A percentile compares a stretch with the other conserved stretches of the same genome.
Conservation (phyloP, 2,113 vertebrate species). For the Athene noctua region DNA sequence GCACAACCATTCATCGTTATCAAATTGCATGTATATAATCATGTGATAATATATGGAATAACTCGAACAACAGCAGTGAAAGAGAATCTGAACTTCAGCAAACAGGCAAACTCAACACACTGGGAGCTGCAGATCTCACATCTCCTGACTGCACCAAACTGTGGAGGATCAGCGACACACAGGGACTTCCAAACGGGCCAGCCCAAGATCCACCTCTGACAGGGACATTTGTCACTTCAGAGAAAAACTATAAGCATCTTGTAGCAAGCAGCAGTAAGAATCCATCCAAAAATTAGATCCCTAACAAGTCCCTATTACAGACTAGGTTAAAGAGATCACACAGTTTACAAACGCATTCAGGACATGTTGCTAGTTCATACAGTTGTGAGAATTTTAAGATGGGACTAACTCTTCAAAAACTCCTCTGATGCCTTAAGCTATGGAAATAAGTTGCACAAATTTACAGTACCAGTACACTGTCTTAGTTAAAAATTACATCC, state of each 20-base stretch:
- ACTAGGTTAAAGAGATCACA: background rate
- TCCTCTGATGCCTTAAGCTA: background rate
- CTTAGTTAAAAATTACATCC: background rate
- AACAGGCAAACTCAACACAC: accelerated
- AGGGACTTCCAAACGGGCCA: background rate
- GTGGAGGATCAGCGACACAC: accelerated
- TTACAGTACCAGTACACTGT: background rate
- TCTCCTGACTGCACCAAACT: background rate
- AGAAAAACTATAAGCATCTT: background rate
- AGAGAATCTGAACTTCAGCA: background rate
- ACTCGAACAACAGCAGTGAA: background rate
- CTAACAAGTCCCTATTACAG: background rate
- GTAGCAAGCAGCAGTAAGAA: background rate
- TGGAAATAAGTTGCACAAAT: background rate
- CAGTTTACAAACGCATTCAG: background rate
- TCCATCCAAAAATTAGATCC: background rate
- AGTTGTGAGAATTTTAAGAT: background rate
- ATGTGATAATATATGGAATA: background rate
- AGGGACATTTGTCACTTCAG: background rate
- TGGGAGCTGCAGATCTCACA: background rate
- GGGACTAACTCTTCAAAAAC: background rate
- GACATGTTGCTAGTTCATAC: accelerated
- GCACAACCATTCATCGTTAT: background rate
- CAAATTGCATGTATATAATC: background rate
- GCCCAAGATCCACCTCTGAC: background rate